Evolutionary conservation across 2,797 vertebrate genomes (phyloP), one percentile per base, ranked within the genome.

Genomic region (Nyctibius grandis): DNA sequence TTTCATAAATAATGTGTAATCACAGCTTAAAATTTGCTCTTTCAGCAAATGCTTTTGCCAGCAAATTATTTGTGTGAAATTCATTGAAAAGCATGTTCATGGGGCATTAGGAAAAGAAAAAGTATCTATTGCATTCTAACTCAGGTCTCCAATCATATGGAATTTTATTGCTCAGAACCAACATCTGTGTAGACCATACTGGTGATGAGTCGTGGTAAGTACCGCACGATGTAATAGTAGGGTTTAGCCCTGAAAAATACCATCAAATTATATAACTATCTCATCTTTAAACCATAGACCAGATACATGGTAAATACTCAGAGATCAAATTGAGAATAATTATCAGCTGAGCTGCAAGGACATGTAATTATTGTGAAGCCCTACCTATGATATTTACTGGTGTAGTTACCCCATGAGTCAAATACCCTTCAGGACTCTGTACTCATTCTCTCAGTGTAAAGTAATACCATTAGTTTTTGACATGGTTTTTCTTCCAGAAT

Each of bases 281-380:
- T 91, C 74, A 74, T 87, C 90, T 85, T 70, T 86, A 73, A 95
- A 79, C 90, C 88, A 50, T 91, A 76, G 34, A 75, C 63, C 68
- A 79, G 74, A 83, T 91, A 34, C 6, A 44, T 40, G 57, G 78
- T 69, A 72, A 92, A 83, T 85, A 42, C n/a, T 70, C 3, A 0
- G 28, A 36, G 67, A 70, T 34, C 29, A 5, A 45, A 9, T 11
- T 20, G 42, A 57, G 33, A 31, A 31, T 91, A 91, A 95, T 89
- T 87, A 82, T 48, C 83, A 93, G n/a, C 47, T 93, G 74, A 89
- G 23, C 44, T 54, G 42, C 25, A 75, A 82, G 57, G 45, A 64
- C 1, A 0, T 34, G 63, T 74, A 56, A 80, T 96, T 87, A 82
- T 25, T 83, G 12, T 53, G 83, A 78, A 82, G 69, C 16, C 14